Evolutionary conservation across 2,797 vertebrate species (phyloP).

Genomic region (Eremophila alpestris): DNA sequence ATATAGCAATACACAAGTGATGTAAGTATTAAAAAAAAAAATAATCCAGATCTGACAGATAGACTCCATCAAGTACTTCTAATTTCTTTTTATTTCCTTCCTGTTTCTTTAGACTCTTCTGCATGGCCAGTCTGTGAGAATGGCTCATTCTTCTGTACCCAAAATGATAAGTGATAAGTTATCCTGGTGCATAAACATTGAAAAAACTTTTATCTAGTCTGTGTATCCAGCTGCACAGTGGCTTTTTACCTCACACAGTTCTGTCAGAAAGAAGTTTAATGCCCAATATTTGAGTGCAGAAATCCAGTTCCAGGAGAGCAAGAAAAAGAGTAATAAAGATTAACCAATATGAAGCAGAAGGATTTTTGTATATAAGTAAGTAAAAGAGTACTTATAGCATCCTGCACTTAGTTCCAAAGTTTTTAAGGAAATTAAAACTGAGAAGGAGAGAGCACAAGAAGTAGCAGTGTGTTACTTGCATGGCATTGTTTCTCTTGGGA

Average conservation of each 20-base stretch:
- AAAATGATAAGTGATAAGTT: not conserved
- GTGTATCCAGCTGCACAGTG: not conserved
- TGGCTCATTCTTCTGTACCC: not conserved
- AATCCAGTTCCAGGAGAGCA: not conserved
- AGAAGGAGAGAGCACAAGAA: not conserved
- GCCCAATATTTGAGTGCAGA: not conserved
- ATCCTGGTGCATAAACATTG: not conserved
- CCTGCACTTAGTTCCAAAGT: not conserved
- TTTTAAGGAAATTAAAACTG: not conserved
- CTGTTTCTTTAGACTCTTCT: not conserved
- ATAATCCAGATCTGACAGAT: not conserved
- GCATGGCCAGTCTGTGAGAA: not conserved
- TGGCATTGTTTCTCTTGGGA: conserved; percentile 56
- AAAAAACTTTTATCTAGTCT: not conserved
- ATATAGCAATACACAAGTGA: not conserved
- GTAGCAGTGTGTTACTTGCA: not conserved
- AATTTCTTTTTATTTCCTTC: not conserved
- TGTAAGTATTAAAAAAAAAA: not conserved
- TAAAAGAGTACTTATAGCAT: not conserved
- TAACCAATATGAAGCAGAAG: not conserved
- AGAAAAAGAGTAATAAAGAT: not conserved
- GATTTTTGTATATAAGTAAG: not conserved
- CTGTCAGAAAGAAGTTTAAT: not conserved
- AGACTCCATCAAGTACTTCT: not conserved
- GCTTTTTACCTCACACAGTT: not conserved